Base-by-base conservation (phyloP, 2,797 vertebrate genomes). In the Triplophysa bombifrons region DNA sequence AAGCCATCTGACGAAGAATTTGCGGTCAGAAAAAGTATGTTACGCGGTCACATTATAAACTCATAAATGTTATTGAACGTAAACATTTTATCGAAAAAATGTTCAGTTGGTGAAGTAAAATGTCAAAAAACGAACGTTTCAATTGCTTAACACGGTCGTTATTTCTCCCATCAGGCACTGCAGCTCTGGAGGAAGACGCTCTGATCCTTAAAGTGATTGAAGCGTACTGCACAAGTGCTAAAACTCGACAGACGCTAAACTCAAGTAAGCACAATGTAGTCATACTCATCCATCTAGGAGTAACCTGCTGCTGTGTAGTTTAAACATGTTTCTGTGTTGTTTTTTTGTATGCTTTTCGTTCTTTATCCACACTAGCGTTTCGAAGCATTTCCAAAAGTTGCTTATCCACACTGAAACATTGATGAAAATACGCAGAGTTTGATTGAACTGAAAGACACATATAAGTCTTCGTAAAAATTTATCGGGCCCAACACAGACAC, bases 171-270 rank as follows among this genome's bases (percentile, higher is more conserved):
- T 82, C 89, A 99, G 98, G 98, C 89, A 99, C 97, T 12, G 98
- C 96, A 48, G 98, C 97, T 81, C 91, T 99, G 87, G 98, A 99
- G 88, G 98, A 99, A 91, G 98, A 99, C 2, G 96, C 98, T 22
- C 98, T 99, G 88, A 99, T 99, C 90, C 94, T 99, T 78, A 99
- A 99, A 89, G 98, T 99, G 55, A 99, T 99, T 10, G 98, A 99
- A 87, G 98, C 98, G 0, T 99, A 99, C 89, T 99, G 98, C 90
- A 99, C 98, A 89, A 99, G 98, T 82, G 98, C 98, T 89, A 99
- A 98, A 92, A 99, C 98, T 30, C 93, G 98, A 75, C 98, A 99
- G 92, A 99, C 98, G 0, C 93, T 99, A 75, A 99, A 99, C 89
- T 99, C 98, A 85, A 99, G 98, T 99, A 95, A 98, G 98, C 93